Base-by-base conservation (phyloP, 2,113 vertebrate genomes). In the Fregetta grallaria region DNA sequence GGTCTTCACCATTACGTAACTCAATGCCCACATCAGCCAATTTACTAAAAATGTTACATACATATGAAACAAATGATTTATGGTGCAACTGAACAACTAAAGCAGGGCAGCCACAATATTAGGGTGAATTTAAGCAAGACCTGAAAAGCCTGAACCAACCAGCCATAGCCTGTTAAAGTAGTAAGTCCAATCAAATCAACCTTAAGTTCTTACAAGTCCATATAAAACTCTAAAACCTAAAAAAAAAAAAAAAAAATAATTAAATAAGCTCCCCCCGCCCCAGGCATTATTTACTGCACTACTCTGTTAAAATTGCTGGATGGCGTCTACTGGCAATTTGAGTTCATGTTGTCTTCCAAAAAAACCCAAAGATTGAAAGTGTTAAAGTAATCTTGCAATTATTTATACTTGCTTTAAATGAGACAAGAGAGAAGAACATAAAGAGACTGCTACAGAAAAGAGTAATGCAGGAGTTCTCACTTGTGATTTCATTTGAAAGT, bases 1-100 rank as follows among this genome's bases (percentile, higher is more conserved):
- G 52, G 62, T 95, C 96, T 93, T 96, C 42, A 71, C 82, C 94
- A 96, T 96, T 94, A 96, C 8, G 5, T 92, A 96, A 95, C 65
- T 86, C 76, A 50, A 82, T 96, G 76, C 44, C 84, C 30, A 88
- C 67, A 95, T 52, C 40, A 70, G 78, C 42, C 82, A 70, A 82
- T 88, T 92, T 59, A 96, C 23, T 85, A 83, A 86, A 94, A 89
- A 86, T 42, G 90, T 55, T 36, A 77, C 47, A 94, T 32, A 83
- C 5, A 88, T 49, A 66, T 29, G 50, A 94, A 95, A 87, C 71
- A 96, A 95, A 86, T 76, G 53, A 95, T 93, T 96, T 77, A 66
- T 87, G 90, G 30, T 63, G 14, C 49, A 88, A 86, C 13, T 84
- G 42, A 95, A 56, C 29, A 81, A 53, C 67, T 84, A 63, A 81